A percentile compares a stretch with the other conserved stretches of the same genome.
Conservation (phyloP, 2,113 vertebrate genomes). For the Nycticorax nycticorax region DNA sequence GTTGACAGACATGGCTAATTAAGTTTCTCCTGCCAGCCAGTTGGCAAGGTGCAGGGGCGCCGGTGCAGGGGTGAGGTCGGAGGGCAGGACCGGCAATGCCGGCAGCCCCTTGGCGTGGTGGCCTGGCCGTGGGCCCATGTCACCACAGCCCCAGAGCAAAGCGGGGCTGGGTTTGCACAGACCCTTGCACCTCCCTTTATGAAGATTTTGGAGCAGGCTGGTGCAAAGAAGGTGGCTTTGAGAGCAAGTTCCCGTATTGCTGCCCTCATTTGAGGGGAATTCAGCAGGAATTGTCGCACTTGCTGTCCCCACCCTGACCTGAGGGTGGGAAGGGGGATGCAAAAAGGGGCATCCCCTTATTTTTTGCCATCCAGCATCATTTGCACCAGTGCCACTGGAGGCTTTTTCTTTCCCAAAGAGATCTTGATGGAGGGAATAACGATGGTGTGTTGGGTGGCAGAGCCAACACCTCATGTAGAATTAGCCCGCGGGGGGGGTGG, state of each 20-base stretch:
- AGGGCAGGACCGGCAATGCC: background rate
- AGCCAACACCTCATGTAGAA: fast-evolving
- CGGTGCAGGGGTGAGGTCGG: background rate
- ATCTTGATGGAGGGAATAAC: background rate
- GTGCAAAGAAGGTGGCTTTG: background rate
- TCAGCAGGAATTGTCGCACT: background rate
- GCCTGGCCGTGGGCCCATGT: fast-evolving
- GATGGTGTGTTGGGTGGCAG: background rate
- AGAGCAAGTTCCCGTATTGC: background rate
- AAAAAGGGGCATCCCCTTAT: background rate
- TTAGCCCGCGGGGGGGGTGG: too few species aligned
- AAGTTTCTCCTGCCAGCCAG: slow-evolving; percentile 19
- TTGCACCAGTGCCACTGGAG: background rate
- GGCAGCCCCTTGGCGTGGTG: fast-evolving
- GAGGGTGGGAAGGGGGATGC: background rate
- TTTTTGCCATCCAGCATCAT: background rate
- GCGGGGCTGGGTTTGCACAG: fast-evolving
- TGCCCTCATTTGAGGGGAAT: background rate
- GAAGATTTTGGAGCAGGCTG: background rate
- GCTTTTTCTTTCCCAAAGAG: background rate
- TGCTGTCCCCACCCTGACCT: background rate
- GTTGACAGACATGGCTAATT: slow-evolving; percentile 47
- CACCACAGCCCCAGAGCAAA: background rate
- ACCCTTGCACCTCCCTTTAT: background rate
- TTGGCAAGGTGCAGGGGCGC: slow-evolving; percentile 28